Conservation (phyloP, 2,797 vertebrate species). For the Echiichthys vipera region DNA sequence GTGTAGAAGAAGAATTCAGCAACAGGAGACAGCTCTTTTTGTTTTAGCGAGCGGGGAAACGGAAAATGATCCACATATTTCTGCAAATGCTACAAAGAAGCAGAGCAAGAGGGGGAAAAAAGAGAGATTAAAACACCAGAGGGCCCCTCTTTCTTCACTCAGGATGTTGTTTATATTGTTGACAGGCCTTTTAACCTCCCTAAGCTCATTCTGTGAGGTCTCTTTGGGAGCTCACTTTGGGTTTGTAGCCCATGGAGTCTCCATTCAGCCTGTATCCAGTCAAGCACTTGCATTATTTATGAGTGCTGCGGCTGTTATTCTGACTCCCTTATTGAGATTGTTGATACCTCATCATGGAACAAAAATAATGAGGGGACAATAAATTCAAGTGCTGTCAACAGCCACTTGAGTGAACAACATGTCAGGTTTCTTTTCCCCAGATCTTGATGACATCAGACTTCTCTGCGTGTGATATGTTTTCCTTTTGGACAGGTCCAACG, state of each 20-base stretch:
- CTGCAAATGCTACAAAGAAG: slow-evolving; percentile 68
- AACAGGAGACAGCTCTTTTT: slow-evolving; percentile 76
- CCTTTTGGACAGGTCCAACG: slow-evolving; percentile 65
- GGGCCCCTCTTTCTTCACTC: slow-evolving; percentile 65
- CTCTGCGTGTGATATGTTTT: slow-evolving; percentile 71
- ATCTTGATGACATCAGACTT: slow-evolving; percentile 64
- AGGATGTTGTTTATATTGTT: slow-evolving; percentile 79
- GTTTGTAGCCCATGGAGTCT: slow-evolving; percentile 70
- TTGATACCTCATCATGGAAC: slow-evolving; percentile 80
- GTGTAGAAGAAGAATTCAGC: slow-evolving; percentile 64
- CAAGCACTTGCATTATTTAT: slow-evolving; percentile 87
- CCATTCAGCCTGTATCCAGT: slow-evolving; percentile 78
- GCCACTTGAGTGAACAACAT: slow-evolving; percentile 76
- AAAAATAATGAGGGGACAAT: slow-evolving; percentile 77
- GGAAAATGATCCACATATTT: slow-evolving; percentile 74
- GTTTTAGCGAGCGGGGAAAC: slow-evolving; percentile 69
- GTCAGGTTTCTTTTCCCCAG: slow-evolving; percentile 53
- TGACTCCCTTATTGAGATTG: slow-evolving; percentile 73
- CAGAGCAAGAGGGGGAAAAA: slow-evolving; percentile 43
- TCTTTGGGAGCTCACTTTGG: slow-evolving; percentile 79
- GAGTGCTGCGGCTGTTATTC: slow-evolving; percentile 72
- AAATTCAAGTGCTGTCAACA: slow-evolving; percentile 79
- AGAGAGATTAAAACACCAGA: slow-evolving; percentile 73
- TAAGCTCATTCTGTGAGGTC: slow-evolving; percentile 78
- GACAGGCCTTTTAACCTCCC: slow-evolving; percentile 83